Evolutionary conservation across 2,888 invertebrate genomes (phyloP).

Genomic region (Acrobasis consociella): DNA sequence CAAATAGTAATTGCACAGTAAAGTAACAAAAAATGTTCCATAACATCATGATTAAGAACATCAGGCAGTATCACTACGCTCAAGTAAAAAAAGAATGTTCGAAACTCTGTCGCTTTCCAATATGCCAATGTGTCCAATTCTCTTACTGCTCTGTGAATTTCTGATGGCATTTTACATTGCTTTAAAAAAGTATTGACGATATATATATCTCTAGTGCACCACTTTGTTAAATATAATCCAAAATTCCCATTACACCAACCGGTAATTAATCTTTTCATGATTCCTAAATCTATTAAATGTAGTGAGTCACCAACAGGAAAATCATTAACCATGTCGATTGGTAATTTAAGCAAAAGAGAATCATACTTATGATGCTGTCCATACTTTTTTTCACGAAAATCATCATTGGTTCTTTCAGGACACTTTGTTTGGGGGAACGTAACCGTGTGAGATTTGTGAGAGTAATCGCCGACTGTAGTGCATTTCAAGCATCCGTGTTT

Average conservation of each 20-base stretch:
- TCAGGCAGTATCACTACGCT: not conserved
- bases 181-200: slow-evolving; percentile 22
- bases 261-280: slow-evolving; percentile 35
- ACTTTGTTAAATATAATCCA: slow-evolving; percentile 30
- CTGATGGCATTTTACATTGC: slow-evolving; percentile 25
- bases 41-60: not conserved
- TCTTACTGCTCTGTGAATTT: slow-evolving; percentile 35
- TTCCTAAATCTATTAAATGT: slow-evolving; percentile 22
- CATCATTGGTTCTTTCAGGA: slow-evolving; percentile 30
- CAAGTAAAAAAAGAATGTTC: slow-evolving; percentile 30
- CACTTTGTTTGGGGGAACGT: slow-evolving; percentile 19
- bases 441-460: slow-evolving; percentile 31
- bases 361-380: slow-evolving; percentile 35
- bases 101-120: slow-evolving; percentile 30
- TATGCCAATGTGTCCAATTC: slow-evolving; percentile 25
- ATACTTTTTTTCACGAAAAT: slow-evolving; percentile 36
- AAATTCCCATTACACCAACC: slow-evolving; percentile 37
- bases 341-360: slow-evolving; percentile 32
- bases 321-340: slow-evolving; percentile 38
- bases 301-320: slow-evolving; percentile 31
- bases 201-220: slow-evolving; percentile 27
- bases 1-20: slow-evolving; percentile 11
- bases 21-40: not conserved
- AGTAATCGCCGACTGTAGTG: slow-evolving; percentile 31
- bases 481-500: slow-evolving; percentile 35